Evolutionary conservation across 2,888 invertebrate genomes (phyloP), one percentile per base, ranked within the genome.

Genomic region (Aporophyla lueneburgensis): DNA sequence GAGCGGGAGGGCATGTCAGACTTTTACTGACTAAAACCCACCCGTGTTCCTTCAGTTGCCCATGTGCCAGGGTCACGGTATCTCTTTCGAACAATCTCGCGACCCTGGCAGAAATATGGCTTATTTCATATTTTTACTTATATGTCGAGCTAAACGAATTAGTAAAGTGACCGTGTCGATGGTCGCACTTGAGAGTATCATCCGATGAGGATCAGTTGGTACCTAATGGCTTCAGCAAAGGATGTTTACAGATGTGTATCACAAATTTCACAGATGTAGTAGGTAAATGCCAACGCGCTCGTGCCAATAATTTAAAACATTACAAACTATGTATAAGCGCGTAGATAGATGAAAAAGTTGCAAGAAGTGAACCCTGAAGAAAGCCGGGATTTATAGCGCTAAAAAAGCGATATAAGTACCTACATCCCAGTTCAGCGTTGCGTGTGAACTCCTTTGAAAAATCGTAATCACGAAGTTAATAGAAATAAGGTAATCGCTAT

Each of bases 221-320:
- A 9, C 76, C 78, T 73, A 78, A 73, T 78, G 74, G 78, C 74
- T 80, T 65, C 49, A 59, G 24, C 33, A 78, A 75, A 85, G 85
- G 84, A 86, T 87, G 83, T 87, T 89, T 87, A 88, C 78, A 76
- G 75, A 83, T 83, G 80, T 85, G 69, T 78, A 83, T 83, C 83
- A 83, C 27, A 53, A 65, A 27, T 81, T 75, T 14, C 27, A 65
- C 54, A 67, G 49, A 69, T 79, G 79, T 76, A 66, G 80, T 71
- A 84, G 74, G 78, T 78, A 86, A 86, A 88, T 87, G 89, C 89
- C 89, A 91, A 86, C 76, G 78, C 87, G 85, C 76, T 82, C 78
- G 90, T 85, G 89, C 88, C 81, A 88, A 91, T 90, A 87, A 87
- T 79, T 90, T 86, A 88, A 84, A 83, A 53, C 63, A 76, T 21